Evolutionary conservation across 2,113 vertebrate species (phyloP).

Genomic region (Recurvirostra avosetta): DNA sequence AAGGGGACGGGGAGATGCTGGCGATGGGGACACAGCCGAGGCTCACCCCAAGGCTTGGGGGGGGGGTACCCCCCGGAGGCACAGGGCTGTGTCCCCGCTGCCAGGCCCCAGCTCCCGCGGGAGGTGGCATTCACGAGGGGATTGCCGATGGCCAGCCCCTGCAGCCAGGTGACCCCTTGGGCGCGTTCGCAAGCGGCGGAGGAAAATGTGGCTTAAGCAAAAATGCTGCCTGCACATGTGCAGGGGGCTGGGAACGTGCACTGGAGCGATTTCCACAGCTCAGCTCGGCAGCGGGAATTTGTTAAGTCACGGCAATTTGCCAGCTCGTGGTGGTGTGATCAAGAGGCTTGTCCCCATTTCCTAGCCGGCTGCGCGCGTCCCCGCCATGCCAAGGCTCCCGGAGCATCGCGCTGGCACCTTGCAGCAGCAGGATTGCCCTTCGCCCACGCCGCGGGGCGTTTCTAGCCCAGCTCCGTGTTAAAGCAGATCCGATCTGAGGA

Average conservation of each 20-base stretch:
- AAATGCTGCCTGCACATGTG: background rate
- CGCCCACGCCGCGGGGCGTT: accelerated
- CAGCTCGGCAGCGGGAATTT: constrained; percentile 6
- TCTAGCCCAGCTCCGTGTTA: accelerated
- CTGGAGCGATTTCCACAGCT: constrained; percentile 41
- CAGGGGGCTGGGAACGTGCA: constrained; percentile 2
- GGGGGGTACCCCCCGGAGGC: background rate
- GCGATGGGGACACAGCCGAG: accelerated
- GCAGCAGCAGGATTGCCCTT: background rate
- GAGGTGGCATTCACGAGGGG: accelerated
- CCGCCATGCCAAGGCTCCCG: background rate
- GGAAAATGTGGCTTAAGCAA: background rate
- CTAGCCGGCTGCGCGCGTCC: background rate
- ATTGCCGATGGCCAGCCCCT: accelerated
- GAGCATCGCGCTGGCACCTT: background rate
- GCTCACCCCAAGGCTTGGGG: background rate
- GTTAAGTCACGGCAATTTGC: constrained; percentile 48
- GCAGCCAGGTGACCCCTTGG: background rate
- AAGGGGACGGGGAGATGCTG: accelerated
- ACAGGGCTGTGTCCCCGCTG: background rate
- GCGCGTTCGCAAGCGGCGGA: accelerated
- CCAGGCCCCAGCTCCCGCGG: accelerated
- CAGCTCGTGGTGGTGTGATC: background rate
- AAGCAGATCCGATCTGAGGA: background rate
- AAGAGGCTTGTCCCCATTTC: constrained; percentile 38